Evolutionary conservation across 2,797 vertebrate species (phyloP).

Genomic region (Ctenosaura bakeri): DNA sequence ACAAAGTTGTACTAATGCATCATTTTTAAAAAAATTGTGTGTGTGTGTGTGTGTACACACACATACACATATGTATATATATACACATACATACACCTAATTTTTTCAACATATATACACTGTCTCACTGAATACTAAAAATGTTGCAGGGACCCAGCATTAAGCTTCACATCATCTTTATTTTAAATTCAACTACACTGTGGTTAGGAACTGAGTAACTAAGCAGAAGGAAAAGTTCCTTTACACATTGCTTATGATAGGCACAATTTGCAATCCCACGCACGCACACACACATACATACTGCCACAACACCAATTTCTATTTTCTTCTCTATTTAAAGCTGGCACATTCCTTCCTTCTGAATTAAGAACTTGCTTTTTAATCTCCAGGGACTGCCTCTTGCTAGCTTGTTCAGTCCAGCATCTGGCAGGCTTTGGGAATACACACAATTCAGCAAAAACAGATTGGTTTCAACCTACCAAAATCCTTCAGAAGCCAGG

Average conservation of each 20-base stretch:
- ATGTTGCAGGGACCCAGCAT: not conserved
- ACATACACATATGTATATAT: too few relatives aligned
- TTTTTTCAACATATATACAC: not conserved
- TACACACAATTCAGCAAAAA: slow-evolving; percentile 43
- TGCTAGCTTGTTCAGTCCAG: slow-evolving; percentile 43
- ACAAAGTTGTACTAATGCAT: not conserved
- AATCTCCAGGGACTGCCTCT: not conserved
- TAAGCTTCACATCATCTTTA: not conserved
- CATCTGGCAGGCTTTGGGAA: slow-evolving; percentile 47
- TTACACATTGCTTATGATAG: accelerated
- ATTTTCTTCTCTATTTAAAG: not conserved
- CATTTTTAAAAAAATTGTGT: not conserved
- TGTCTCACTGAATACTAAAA: not conserved
- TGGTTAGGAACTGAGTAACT: not conserved
- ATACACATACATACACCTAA: too few relatives aligned
- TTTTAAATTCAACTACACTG: not conserved
- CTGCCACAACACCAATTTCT: not conserved
- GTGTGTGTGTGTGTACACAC: too few relatives aligned
- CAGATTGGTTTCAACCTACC: slow-evolving; percentile 45
- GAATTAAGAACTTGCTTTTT: slow-evolving; percentile 25
- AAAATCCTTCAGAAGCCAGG: slow-evolving; percentile 23
- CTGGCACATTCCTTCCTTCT: not conserved
- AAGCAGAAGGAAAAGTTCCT: not conserved
- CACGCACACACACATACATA: not conserved
- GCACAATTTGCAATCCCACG: not conserved